Evolutionary conservation across 1,140 invertebrate species (phyloP).

Genomic region (Caenorhabditis remanei): DNA sequence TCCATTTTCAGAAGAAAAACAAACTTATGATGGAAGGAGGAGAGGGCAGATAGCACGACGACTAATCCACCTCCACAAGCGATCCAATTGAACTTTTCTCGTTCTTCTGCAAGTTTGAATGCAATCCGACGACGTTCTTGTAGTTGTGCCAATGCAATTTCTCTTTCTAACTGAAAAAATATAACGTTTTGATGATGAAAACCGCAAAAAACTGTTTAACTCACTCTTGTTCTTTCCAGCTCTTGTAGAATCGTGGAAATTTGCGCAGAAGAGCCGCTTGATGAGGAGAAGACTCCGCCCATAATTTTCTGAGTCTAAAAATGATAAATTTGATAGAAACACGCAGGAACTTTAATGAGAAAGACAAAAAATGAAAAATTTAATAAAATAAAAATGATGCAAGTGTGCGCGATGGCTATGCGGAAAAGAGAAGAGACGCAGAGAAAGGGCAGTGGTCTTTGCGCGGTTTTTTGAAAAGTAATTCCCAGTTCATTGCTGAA

Average conservation of each 20-base stretch:
- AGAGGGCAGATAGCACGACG: constrained; percentile 19
- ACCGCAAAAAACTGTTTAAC: background rate
- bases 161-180: constrained; percentile 45
- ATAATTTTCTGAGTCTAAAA: background rate
- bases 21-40: constrained; percentile 57
- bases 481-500: background rate
- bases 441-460: background rate
- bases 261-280: background rate
- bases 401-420: background rate
- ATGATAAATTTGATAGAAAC: background rate
- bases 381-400: background rate
- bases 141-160: constrained; percentile 53
- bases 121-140: constrained; percentile 47
- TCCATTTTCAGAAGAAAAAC: background rate
- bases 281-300: constrained; percentile 29
- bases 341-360: too few relatives aligned
- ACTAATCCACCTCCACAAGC: constrained; percentile 44
- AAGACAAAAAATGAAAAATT: background rate
- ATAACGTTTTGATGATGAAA: background rate
- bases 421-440: constrained; percentile 5
- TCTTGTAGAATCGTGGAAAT: constrained; percentile 20
- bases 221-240: constrained; percentile 45
- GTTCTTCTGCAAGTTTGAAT: constrained; percentile 58
- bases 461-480: background rate
- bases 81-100: constrained; percentile 60